Evolutionary conservation across 1,140 invertebrate genomes (phyloP).

Genomic region (Drepana arcuata): DNA sequence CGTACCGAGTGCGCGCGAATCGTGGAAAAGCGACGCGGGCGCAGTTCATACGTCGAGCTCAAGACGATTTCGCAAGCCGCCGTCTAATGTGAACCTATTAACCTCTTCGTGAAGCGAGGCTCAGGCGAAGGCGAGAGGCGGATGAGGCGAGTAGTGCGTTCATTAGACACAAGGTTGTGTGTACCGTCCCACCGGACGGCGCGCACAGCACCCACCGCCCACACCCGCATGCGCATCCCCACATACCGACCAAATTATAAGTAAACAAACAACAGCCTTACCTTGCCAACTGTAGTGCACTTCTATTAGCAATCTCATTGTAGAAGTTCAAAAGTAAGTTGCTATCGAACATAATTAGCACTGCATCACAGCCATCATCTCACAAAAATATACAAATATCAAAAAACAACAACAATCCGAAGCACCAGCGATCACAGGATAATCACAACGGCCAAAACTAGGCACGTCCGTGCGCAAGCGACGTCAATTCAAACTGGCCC

Average conservation of each 20-base stretch:
- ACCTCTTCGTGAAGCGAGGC: constrained; percentile 61
- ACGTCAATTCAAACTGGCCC: constrained; percentile 68
- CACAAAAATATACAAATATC: constrained; percentile 36
- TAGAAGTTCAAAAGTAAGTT: constrained; percentile 66
- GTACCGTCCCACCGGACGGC: constrained; percentile 34
- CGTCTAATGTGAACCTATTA: constrained; percentile 72
- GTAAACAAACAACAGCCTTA: constrained; percentile 61
- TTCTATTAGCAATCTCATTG: constrained; percentile 69
- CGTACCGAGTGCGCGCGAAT: constrained; percentile 52
- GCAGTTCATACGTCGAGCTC: constrained; percentile 43
- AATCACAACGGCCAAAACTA: constrained; percentile 58
- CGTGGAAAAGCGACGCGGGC: constrained; percentile 54
- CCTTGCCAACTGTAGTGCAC: constrained; percentile 69
- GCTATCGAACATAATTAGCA: constrained; percentile 70
- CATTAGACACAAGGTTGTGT: constrained; percentile 64
- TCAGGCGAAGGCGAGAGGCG: constrained; percentile 66
- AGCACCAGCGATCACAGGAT: constrained; percentile 65
- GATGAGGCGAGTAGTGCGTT: constrained; percentile 56
- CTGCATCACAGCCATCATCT: constrained; percentile 64
- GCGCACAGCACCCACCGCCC: constrained; percentile 13
- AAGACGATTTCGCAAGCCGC: constrained; percentile 64
- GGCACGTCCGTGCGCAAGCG: constrained; percentile 68
- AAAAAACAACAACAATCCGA: constrained; percentile 55
- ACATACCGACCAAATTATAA: constrained; percentile 38
- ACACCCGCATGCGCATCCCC: constrained; percentile 24